Percentiles rank a stretch among this genome's conserved stretches.
Evolutionary conservation across 2,113 vertebrate genomes (phyloP).

Genomic region (Muntiacus muntjak): DNA sequence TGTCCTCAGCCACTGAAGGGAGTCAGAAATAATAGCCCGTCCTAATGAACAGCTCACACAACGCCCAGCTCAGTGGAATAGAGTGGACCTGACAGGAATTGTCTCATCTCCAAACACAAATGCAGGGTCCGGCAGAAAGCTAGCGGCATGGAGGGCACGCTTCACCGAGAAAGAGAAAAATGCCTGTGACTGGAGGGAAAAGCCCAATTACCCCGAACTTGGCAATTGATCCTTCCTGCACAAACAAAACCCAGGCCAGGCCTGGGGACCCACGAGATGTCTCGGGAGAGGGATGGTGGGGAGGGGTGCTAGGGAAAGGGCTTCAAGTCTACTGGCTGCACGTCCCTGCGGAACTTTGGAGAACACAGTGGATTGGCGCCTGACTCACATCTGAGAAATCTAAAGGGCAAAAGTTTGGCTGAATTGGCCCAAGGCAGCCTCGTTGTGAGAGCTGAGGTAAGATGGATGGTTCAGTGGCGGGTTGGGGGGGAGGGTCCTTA

Average conservation of each 20-base stretch:
- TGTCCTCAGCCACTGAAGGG: neutral
- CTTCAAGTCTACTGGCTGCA: neutral
- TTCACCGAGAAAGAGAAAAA: slow-evolving; percentile 25
- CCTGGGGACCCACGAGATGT: neutral
- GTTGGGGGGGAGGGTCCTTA: neutral
- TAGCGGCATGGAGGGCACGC: neutral
- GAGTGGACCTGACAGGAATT: neutral
- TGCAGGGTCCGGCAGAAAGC: neutral
- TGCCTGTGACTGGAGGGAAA: neutral
- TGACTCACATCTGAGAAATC: neutral
- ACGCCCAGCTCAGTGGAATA: neutral
- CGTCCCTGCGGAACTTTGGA: rapidly evolving
- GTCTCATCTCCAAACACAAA: slow-evolving; percentile 27
- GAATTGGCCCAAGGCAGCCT: rapidly evolving
- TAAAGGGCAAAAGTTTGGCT: neutral
- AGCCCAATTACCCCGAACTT: slow-evolving; percentile 22
- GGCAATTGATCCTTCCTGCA: neutral
- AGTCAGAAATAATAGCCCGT: neutral
- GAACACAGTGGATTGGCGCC: neutral
- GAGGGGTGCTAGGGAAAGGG: neutral
- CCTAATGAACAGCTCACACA: neutral
- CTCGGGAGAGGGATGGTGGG: neutral
- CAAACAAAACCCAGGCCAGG: neutral
- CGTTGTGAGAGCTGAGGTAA: neutral
- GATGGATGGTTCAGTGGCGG: neutral